Base-by-base conservation (phyloP, 2,888 invertebrate genomes). In the Clistopyga incitator region DNA sequence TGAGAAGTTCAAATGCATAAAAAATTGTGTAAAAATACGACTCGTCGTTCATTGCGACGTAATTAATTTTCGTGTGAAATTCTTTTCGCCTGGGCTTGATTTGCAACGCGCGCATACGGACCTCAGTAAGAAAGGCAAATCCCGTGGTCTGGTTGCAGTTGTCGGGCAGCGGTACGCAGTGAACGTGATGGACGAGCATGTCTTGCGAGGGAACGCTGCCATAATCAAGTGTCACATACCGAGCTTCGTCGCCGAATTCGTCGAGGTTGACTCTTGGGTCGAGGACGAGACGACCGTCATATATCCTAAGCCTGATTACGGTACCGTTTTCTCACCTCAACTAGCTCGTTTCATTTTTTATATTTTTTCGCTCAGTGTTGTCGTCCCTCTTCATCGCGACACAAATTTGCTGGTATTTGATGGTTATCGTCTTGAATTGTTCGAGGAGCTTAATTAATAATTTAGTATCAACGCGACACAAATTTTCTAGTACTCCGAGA, bases 211-310 rank as follows among this genome's bases (percentile, higher is more conserved):
- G 91, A 98, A 98, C 94, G 96, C 97, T 90, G 98, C 97, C 90
- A 97, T 98, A 93, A 95, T 98, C 93, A 98, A 98, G 95, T 98
- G 98, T 95, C 97, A 97, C 94, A 97, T 98, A 93, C 98, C 98
- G 90, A 97, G 97, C 94, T 98, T 98, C 94, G 97, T 98, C 88
- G 97, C 97, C 91, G 98, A 98, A 94, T 98, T 97, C 94, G 97
- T 98, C 91, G 95, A 94, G 91, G 97, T 98, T 90, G 95, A 96
- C 89, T 96, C 97, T 89, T 98, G 98, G 98, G 95, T 97, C 93
- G 96, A 97, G 94, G 96, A 96, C 93, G 97, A 96, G 93, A 95
- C 95, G 89, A 94, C 94, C 88, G 95, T 95, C 92, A 95, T 95
- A 90, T 94, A 94, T 89, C 93, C 94, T 90, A 93, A 94, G 87